Conservation (phyloP, 2,113 vertebrate genomes). For the Archocentrus centrarchus region DNA sequence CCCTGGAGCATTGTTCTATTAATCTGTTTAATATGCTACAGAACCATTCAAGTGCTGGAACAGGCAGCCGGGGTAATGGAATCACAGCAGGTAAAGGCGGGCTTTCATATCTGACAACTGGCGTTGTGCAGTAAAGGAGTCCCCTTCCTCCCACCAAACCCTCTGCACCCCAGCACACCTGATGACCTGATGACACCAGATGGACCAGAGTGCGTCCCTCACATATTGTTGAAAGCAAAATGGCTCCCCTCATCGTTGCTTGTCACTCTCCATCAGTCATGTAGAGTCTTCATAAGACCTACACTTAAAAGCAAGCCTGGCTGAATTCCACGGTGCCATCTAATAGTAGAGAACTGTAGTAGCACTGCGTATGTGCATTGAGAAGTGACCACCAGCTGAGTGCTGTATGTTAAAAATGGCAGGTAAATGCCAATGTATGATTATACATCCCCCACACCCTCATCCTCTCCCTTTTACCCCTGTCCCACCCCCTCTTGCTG, state of each 20-base stretch:
- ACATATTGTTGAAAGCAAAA: constrained; percentile 18
- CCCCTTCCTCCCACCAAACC: neutral
- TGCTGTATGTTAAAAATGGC: constrained; percentile 51
- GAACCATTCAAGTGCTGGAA: constrained; percentile 81
- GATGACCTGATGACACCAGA: constrained; percentile 69
- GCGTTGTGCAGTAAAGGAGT: constrained; percentile 30
- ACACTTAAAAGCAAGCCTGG: constrained; percentile 20
- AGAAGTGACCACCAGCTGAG: constrained; percentile 47
- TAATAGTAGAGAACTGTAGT: constrained; percentile 2
- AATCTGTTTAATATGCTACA: constrained; percentile 91
- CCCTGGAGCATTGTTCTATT: constrained; percentile 86
- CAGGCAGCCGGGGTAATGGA: constrained; percentile 83
- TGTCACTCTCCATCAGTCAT: neutral
- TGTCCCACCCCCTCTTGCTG: constrained; percentile 52
- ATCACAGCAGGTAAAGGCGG: constrained; percentile 79
- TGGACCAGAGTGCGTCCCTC: constrained; percentile 39
- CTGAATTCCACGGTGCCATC: neutral
- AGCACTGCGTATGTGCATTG: constrained; percentile 22
- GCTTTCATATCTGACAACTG: constrained; percentile 77
- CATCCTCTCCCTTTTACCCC: constrained; percentile 1
- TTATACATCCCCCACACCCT: constrained; percentile 20
- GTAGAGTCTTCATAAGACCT: constrained; percentile 30
- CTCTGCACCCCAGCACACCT: constrained; percentile 33
- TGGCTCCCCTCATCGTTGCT: neutral
- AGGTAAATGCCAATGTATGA: constrained; percentile 71